Evolutionary conservation across 1,140 invertebrate species (phyloP).

Genomic region (Brachionus manjavacas): DNA sequence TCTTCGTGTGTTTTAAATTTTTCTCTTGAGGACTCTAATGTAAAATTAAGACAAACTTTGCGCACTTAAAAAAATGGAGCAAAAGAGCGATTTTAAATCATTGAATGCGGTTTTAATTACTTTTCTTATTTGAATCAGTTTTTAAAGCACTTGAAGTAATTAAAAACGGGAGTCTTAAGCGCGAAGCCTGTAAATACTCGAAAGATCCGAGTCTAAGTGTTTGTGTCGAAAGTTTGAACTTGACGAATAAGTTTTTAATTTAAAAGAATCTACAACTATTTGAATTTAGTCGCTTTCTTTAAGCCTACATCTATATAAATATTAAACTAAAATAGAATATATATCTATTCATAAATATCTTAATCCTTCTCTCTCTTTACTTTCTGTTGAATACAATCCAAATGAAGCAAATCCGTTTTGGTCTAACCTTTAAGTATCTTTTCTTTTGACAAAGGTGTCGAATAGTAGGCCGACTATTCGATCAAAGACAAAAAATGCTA

Average conservation of each 20-base stretch:
- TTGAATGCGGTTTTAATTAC: constrained; percentile 3
- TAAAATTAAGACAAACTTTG: not conserved
- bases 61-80: not conserved
- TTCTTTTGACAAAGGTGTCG: constrained; percentile 4
- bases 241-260: constrained; percentile 17
- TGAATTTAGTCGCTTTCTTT: not conserved
- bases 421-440: constrained; percentile 2
- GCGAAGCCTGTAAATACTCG: constrained; percentile 19
- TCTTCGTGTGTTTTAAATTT: not conserved
- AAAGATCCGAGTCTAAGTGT: not conserved
- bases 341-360: constrained; percentile 28
- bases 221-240: constrained; percentile 9
- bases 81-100: not conserved
- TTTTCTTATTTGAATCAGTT: not conserved
- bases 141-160: not conserved
- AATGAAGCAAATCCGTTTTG: constrained; percentile 29
- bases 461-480: not conserved
- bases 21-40: not conserved
- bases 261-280: constrained; percentile 8
- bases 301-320: constrained; percentile 13
- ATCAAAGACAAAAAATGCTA: not conserved
- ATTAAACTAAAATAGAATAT: constrained; percentile 8
- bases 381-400: constrained; percentile 2
- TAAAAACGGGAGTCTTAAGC: not conserved
- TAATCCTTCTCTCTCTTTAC: constrained; percentile 10